Percentiles rank a stretch among this genome's conserved stretches.
phyloP scores from a whole-genome alignment of 1,140 invertebrate genomes.

The Globodera rostochiensis region DNA sequence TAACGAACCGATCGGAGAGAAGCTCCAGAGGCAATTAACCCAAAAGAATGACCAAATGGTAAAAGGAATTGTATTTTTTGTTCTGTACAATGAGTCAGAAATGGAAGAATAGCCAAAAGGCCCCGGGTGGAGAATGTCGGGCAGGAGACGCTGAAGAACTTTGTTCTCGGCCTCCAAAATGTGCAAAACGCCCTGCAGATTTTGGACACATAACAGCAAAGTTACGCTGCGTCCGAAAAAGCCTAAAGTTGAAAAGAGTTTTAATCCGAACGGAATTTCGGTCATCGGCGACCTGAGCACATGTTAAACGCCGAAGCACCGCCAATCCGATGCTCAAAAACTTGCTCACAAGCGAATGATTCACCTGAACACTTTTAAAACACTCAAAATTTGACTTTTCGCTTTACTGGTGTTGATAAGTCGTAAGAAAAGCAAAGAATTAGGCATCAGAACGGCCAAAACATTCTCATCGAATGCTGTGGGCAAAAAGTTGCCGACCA shows the following conservation, averaged over 20 bases:
- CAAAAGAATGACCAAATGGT: constrained; percentile 4
- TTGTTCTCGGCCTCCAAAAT: constrained; percentile 51
- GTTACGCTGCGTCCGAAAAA: constrained; percentile 29
- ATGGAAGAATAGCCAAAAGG: constrained; percentile 42
- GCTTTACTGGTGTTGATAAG: constrained; percentile 26
- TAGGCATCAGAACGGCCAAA: constrained; percentile 31
- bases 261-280: not conserved
- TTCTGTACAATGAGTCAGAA: constrained; percentile 38
- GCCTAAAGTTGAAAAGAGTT: constrained; percentile 23
- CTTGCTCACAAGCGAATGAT: constrained; percentile 45
- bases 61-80: constrained; percentile 23
- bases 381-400: not conserved
- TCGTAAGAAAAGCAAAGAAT: constrained; percentile 33
- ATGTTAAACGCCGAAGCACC: constrained; percentile 50
- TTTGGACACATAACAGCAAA: constrained; percentile 51
- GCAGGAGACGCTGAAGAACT: constrained; percentile 38
- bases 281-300: constrained; percentile 29
- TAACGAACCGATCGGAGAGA: constrained; percentile 40
- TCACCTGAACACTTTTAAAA: constrained; percentile 40
- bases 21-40: constrained; percentile 38
- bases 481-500: constrained; percentile 37
- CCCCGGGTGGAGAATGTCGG: constrained; percentile 44
- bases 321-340: constrained; percentile 51
- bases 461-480: constrained; percentile 23
- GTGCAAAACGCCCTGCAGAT: constrained; percentile 40